A percentile compares a stretch with the other conserved stretches of the same genome.
These are phyloP conservation scores for Drosophila jambulina DNA, from an alignment of 1,140 invertebrate genomes.

Conservation along the genomic window DNA sequence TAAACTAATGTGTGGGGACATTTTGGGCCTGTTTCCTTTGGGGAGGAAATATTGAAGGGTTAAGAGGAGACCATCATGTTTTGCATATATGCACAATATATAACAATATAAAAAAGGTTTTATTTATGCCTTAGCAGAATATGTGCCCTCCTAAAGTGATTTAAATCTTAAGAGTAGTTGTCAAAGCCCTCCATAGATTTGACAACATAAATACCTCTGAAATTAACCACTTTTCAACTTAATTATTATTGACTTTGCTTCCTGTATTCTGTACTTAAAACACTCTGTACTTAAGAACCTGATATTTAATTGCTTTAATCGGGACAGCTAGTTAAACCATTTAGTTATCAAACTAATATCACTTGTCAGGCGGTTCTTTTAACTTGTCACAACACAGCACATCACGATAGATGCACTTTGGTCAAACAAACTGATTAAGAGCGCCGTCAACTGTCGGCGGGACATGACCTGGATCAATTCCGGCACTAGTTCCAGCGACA, in stretches of 20 bases:
- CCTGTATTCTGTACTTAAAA: background rate
- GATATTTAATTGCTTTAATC: background rate
- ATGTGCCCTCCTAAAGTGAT: background rate
- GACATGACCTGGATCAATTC: constrained; percentile 11
- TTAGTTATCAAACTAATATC: constrained; percentile 17
- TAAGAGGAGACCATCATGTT: background rate
- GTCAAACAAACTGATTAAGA: constrained; percentile 16
- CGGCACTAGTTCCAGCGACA: constrained; percentile 19
- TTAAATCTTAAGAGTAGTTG: background rate
- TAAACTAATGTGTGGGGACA: constrained; percentile 1
- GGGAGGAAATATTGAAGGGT: background rate
- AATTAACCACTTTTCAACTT: background rate
- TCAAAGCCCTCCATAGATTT: background rate
- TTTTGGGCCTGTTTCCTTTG: background rate
- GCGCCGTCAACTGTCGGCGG: constrained; percentile 18
- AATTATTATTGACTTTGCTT: background rate
- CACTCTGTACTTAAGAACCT: constrained; percentile 1
- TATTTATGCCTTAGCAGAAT: too few species aligned
- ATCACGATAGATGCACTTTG: constrained; percentile 18
- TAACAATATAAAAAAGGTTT: too few species aligned
- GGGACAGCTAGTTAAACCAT: constrained; percentile 6
- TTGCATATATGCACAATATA: too few species aligned
- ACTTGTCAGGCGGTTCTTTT: constrained; percentile 8
- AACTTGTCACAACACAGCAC: constrained; percentile 26
- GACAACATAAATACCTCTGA: background rate